Percentiles rank a stretch among this genome's conserved stretches.
These are phyloP conservation scores for Trichogramma pretiosum DNA, from an alignment of 1,140 invertebrate species.

Conservation along the genomic window DNA sequence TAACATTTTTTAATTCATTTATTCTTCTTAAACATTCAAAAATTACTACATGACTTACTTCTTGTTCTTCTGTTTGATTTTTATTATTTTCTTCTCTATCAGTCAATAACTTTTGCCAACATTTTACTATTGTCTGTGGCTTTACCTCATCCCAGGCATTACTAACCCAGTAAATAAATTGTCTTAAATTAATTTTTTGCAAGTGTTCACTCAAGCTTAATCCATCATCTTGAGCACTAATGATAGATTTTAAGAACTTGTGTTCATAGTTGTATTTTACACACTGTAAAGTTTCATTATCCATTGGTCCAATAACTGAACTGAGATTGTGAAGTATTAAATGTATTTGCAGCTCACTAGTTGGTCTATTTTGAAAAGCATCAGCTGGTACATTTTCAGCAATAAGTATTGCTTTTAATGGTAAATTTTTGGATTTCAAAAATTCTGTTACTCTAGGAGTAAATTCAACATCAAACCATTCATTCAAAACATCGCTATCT, in stretches of 20 bases:
- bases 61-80: neutral
- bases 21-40: slow-evolving; percentile 1
- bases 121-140: slow-evolving; percentile 3
- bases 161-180: slow-evolving; percentile 12
- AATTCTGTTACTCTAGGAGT: slow-evolving; percentile 23
- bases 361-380: slow-evolving; percentile 8
- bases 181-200: slow-evolving; percentile 2
- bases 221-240: slow-evolving; percentile 8
- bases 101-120: slow-evolving; percentile 9
- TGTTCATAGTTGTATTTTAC: slow-evolving; percentile 14
- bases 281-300: slow-evolving; percentile 31
- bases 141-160: slow-evolving; percentile 10
- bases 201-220: neutral
- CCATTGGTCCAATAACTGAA: slow-evolving; percentile 35
- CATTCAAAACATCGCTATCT: slow-evolving; percentile 8
- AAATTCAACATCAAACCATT: slow-evolving; percentile 17
- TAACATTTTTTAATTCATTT: slow-evolving; percentile 2
- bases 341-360: slow-evolving; percentile 24
- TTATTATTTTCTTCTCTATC: neutral
- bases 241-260: slow-evolving; percentile 6
- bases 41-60: neutral
- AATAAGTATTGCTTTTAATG: slow-evolving; percentile 13
- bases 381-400: slow-evolving; percentile 9
- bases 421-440: slow-evolving; percentile 16
- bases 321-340: slow-evolving; percentile 37